Base-by-base conservation (phyloP, 2,797 vertebrate genomes). In the Remorina albescens region DNA sequence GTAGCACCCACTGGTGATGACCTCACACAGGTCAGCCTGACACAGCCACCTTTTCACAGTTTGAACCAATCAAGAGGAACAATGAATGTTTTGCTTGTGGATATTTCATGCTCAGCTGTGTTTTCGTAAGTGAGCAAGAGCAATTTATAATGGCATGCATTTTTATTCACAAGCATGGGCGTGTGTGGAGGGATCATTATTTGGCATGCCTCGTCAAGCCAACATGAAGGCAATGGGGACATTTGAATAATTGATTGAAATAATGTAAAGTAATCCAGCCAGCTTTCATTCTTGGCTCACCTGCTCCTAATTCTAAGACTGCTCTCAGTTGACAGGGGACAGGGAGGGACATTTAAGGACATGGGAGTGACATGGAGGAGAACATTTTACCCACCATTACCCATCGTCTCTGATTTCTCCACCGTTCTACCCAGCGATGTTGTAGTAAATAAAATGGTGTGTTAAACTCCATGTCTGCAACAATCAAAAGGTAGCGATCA, bases 171-270 rank as follows among this genome's bases (percentile, higher is more conserved):
- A n/a, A 60, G 76, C 47, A 32, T 76, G 78, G 80, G 77, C 49
- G 62, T 71, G 76, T 28, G 76, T 66, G 76, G 49, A 53, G 70
- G 78, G 85, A 86, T 89, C 91, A 88, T 88, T 91, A 82, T 88
- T 86, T 84, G 88, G 85, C 82, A 70, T 80, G 87, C 56, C 81
- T 81, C 75, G 68, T 91, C 86, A 88, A 92, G 90, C 84, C 81
- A 84, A 90, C 89, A 76, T 86, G 83, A 81, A 89, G 77, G 85
- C 90, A 88, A 83, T 81, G 84, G 91, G 92, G 86, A 91, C 89
- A 88, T 93, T 91, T 95, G 91, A 95, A 95, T 95, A 94, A 95
- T 95, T 94, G 87, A 95, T 95, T 93, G 88, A 93, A 94, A 94
- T 94, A 94, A 95, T 94, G 94, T 95, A 94, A 94, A 95, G 89